Base-by-base conservation (phyloP, 2,113 vertebrate genomes). In the Melanerpes aurifrons region DNA sequence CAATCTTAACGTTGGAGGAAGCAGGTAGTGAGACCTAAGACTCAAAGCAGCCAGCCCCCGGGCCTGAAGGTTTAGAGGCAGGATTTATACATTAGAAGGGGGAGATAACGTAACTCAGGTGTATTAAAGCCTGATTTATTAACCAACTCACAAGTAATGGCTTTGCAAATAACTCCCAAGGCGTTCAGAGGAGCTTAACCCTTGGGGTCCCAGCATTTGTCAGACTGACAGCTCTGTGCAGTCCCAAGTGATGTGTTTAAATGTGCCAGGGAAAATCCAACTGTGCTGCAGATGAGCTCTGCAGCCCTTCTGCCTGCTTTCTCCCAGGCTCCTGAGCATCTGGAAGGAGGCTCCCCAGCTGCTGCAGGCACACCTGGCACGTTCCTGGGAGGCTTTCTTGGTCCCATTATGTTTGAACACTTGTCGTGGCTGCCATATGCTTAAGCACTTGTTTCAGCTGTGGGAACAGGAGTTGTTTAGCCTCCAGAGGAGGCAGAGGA, bases 81-180 rank as follows among this genome's bases (percentile, higher is more conserved):
- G 91, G 90, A 90, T 93, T 97, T 96, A 94, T 91, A 93, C 91
- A 90, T 87, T 86, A 94, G 93, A 97, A 96, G 63, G 28, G 87
- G 83, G 90, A 96, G 92, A 96, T 96, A 95, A 97, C 94, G 91
- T 94, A 96, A 92, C 91, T 94, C 95, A 96, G 95, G 92, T 96
- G 93, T 94, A 95, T 96, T 97, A 97, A 96, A 97, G 94, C 93
- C 95, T 93, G 95, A 94, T 96, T 96, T 97, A 96, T 95, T 96
- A 97, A 96, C 94, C 91, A 96, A 96, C 90, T 94, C 89, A 74
- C 87, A 72, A 94, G 91, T 95, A 94, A 95, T 95, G 89, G 94
- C 94, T 96, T 95, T 96, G 92, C 94, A 96, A 97, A 96, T 94
- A 95, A 91, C 90, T 95, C 93, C 94, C 93, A 77, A 94, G 96